Evolutionary conservation across 2,113 vertebrate genomes (phyloP).

Genomic region (Eonycteris spelaea): DNA sequence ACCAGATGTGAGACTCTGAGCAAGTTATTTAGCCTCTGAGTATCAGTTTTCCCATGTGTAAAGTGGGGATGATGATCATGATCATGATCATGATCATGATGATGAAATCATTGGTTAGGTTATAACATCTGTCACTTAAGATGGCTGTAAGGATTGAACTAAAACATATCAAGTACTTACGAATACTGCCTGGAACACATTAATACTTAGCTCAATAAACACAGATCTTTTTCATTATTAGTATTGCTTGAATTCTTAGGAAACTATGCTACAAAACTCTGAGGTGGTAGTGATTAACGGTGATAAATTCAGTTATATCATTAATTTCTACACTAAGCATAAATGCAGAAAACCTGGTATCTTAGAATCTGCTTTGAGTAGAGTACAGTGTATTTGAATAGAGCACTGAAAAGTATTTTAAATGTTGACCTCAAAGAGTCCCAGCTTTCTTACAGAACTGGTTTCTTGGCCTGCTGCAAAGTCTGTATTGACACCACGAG

Average conservation of each 20-base stretch:
- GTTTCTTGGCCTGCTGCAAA: not conserved
- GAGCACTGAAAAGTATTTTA: not conserved
- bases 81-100: not conserved
- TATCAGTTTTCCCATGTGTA: not conserved
- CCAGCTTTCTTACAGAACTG: not conserved
- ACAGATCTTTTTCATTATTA: not conserved
- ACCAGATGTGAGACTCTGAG: not conserved
- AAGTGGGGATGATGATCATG: not conserved
- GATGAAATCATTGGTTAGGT: not conserved
- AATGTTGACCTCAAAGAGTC: not conserved
- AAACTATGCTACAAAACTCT: constrained; percentile 1
- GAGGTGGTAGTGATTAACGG: not conserved
- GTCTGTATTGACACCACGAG: not conserved
- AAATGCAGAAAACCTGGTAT: not conserved
- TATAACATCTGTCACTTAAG: not conserved
- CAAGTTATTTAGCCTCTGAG: not conserved
- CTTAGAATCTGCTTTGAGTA: constrained; percentile 19
- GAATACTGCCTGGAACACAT: not conserved
- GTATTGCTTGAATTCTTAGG: constrained; percentile 2
- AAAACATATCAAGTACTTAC: not conserved
- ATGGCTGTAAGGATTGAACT: not conserved
- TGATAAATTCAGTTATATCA: not conserved
- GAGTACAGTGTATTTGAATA: not conserved
- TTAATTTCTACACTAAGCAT: constrained; percentile 8
- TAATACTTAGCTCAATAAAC: not conserved